Percentiles rank a stretch among this genome's conserved stretches.
phyloP scores from a whole-genome alignment of 2,888 invertebrate genomes.

The Scelioninae gen. 2 region DNA sequence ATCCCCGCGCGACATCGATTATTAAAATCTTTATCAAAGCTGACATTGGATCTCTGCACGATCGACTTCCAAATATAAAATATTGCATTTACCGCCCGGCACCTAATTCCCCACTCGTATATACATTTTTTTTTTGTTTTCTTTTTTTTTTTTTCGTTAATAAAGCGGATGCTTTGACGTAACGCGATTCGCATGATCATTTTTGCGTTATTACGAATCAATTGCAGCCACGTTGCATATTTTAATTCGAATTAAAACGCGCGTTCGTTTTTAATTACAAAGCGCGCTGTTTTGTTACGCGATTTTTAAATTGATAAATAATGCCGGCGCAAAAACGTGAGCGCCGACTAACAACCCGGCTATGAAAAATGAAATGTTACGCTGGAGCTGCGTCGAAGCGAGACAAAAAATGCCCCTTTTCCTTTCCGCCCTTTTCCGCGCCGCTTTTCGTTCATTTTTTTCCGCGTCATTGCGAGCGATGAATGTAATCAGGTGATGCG shows the following conservation, averaged over 20 bases:
- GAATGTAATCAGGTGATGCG: slow-evolving; percentile 43
- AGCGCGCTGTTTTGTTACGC: slow-evolving; percentile 5
- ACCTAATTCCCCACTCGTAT: too few species aligned
- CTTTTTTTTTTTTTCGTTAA: too few species aligned
- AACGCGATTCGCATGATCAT: slow-evolving; percentile 9
- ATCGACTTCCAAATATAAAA: too few species aligned
- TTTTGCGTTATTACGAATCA: slow-evolving; percentile 15
- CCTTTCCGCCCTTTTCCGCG: too few species aligned
- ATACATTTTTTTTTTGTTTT: too few species aligned
- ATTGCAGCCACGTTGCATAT: slow-evolving; percentile 1
- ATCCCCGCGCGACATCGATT: too few species aligned
- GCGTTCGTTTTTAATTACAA: slow-evolving; percentile 25
- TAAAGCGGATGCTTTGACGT: too few species aligned
- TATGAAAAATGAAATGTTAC: slow-evolving; percentile 24
- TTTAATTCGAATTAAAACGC: slow-evolving; percentile 15
- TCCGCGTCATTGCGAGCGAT: slow-evolving; percentile 25
- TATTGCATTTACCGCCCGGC: too few species aligned
- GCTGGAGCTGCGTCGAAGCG: background rate
- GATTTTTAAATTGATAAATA: slow-evolving; percentile 38
- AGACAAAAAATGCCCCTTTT: slow-evolving; percentile 29
- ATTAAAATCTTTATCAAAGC: too few species aligned
- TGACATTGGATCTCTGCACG: too few species aligned
- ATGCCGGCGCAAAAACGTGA: slow-evolving; percentile 9
- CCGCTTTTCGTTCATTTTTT: slow-evolving; percentile 26
- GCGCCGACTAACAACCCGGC: background rate